Evolutionary conservation across 2,797 vertebrate genomes (phyloP), one percentile per base, ranked within the genome.

Genomic region (Neomorphus geoffroyi): DNA sequence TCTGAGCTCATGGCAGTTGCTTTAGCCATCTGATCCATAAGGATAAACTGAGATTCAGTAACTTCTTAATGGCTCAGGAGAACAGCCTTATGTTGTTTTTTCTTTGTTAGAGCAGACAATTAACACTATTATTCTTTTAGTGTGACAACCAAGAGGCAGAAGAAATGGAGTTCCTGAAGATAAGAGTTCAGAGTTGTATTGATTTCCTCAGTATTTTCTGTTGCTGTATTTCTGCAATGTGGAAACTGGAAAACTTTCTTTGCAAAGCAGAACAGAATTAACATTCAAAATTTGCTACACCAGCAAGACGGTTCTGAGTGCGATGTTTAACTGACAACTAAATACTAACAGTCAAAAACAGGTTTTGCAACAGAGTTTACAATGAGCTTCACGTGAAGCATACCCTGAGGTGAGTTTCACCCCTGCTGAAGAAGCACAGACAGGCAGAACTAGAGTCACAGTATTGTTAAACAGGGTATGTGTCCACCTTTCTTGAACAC

Each of bases 1-100:
- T 97, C 93, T 97, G 93, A 80, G 48, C 50, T 88, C 48, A 88
- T 46, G 88, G 75, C 64, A 78, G n/a, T 88, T 78, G 18, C 26
- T 73, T 91, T 66, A 77, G 46, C 35, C 58, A 92, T 80, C 56
- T 85, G 58, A 93, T 93, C 87, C 89, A 62, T 84, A 86, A n/a
- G 72, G 67, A 79, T 19, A 80, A 94, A 86, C 60, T 90, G 62
- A 57, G 32, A 86, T 82, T 87, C 69, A 84, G 57, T 48, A 93
- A 81, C 39, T 53, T 92, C 67, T 82, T 67, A 66, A 43, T 4
- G 15, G 32, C 30, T 73, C 46, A 73, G 22, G 2, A 33, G 24
- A 79, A 90, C 7, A 90, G 22, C 14, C 8, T 54, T 83, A 33
- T 80, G 1, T 27, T 57, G 71, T 39, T 32, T 61, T 45, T 48